phyloP scores from a whole-genome alignment of 2,888 invertebrate genomes.

The Phaedon cochleariae region DNA sequence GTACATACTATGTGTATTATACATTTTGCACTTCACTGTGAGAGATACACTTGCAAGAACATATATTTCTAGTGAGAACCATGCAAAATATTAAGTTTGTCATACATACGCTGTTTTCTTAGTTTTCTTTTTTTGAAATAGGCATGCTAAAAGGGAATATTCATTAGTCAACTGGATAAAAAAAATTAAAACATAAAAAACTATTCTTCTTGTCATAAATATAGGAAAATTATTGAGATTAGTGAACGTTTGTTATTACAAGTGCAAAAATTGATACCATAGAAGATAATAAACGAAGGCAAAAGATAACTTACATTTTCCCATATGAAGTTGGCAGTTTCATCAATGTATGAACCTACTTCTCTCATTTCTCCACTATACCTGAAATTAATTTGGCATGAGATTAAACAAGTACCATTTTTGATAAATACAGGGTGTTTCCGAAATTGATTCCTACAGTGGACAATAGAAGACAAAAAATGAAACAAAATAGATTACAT shows the following conservation, averaged over 20 bases:
- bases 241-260: not conserved
- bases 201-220: not conserved
- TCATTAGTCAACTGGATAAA: slow-evolving; percentile 32
- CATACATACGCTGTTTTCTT: slow-evolving; percentile 61
- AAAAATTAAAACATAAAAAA: slow-evolving; percentile 23
- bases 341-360: slow-evolving; percentile 87
- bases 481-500: no score
- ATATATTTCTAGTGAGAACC: not conserved
- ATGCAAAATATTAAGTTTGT: slow-evolving; percentile 30
- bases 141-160: slow-evolving; percentile 56
- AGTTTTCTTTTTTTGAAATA: slow-evolving; percentile 63
- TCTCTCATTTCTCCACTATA: slow-evolving; percentile 94
- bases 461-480: no score
- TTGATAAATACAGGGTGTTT: no score
- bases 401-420: no score
- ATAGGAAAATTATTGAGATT: no score
- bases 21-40: no score
- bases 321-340: slow-evolving; percentile 87
- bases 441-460: no score
- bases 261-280: not conserved
- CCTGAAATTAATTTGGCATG: slow-evolving; percentile 63
- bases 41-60: no score
- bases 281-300: not conserved
- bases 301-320: slow-evolving; percentile 79
- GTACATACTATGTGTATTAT: no score